Evolutionary conservation across 35 echinoderm and acorn worm genomes (phyloP), one percentile per base, ranked within the genome.

Genomic region (Apostichopus parvimensis): DNA sequence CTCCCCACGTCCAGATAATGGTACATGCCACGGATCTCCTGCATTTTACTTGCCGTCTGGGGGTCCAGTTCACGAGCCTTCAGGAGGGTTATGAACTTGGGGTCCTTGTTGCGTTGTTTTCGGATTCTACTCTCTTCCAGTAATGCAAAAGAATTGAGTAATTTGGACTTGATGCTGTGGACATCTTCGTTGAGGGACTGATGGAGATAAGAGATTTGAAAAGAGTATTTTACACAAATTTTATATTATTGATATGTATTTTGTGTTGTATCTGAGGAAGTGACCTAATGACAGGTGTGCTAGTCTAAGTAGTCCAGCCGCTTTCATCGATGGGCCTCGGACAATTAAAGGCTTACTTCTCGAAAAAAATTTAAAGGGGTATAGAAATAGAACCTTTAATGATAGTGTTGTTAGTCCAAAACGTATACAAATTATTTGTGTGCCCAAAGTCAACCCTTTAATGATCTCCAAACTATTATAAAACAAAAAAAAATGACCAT

Each of bases 111-210:
- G 7, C 95, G 93, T 24, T 96, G 93, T 45, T 88, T 91, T 21
- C 93, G 34, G 21, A 96, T 87, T n/a, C 91, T 92, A 28, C 84
- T 91, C 53, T 99, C 97, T 66, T 98, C 97, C 53, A 96, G 54
- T 8, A 94, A 78, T 26, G 87, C 80, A 17, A 95, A 95, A 14
- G 97, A 88, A 76, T 89, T 96, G 5, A 99, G 79, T 26, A 94
- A 82, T 56, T 94, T 96, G 73, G 55, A 24, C 83, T 96, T 98
- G 54, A 96, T 61, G 53, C 93, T 81, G 65, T 95, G 95, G 54
- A 99, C 82, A 76, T 96, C 97, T 90, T 99, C 97, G 66, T 99
- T 99, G 1, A 92, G 82, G 25, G 97, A 96, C 97, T 99, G 54
- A 88, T 12, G 86, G 86, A 72, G 14, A 72, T 17, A 12, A 72